phyloP scores from a whole-genome alignment of 1,140 invertebrate species.

The Cotesia chilonis region DNA sequence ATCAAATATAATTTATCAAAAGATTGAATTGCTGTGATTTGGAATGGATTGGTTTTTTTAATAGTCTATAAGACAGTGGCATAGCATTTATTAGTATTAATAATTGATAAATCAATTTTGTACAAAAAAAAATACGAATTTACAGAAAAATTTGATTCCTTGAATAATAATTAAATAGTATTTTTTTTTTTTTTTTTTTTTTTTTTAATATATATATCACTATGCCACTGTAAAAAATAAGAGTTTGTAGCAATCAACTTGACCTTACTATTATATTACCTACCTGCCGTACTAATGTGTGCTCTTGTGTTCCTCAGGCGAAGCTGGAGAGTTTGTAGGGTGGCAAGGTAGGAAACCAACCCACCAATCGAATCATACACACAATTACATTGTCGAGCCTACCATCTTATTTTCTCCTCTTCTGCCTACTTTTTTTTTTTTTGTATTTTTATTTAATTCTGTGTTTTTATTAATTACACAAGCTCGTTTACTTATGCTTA shows the following conservation, averaged over 20 bases:
- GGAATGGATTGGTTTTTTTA: constrained; percentile 66
- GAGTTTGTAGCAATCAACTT: constrained; percentile 64
- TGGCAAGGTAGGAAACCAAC: constrained; percentile 80
- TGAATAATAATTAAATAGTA: constrained; percentile 23
- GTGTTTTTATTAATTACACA: background rate
- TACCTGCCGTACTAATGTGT: constrained; percentile 68
- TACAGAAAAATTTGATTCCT: background rate
- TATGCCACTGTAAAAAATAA: constrained; percentile 65
- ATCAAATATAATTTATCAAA: constrained; percentile 48
- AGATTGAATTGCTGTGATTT: constrained; percentile 64
- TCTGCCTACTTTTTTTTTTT: constrained; percentile 33
- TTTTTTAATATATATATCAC: constrained; percentile 32
- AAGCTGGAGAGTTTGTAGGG: constrained; percentile 84
- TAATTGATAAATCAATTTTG: too few species aligned
- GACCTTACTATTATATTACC: constrained; percentile 57
- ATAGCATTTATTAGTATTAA: constrained; percentile 35
- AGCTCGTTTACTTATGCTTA: background rate
- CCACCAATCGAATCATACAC: constrained; percentile 66
- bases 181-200: constrained; percentile 25
- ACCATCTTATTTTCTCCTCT: constrained; percentile 45
- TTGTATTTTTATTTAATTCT: constrained; percentile 3
- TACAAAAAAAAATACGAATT: background rate
- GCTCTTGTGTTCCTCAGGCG: constrained; percentile 73
- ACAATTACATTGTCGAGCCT: constrained; percentile 62
- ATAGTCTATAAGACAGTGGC: constrained; percentile 65